Evolutionary conservation across 2,888 invertebrate genomes (phyloP).

Genomic region (Chymomyza fuscimana): DNA sequence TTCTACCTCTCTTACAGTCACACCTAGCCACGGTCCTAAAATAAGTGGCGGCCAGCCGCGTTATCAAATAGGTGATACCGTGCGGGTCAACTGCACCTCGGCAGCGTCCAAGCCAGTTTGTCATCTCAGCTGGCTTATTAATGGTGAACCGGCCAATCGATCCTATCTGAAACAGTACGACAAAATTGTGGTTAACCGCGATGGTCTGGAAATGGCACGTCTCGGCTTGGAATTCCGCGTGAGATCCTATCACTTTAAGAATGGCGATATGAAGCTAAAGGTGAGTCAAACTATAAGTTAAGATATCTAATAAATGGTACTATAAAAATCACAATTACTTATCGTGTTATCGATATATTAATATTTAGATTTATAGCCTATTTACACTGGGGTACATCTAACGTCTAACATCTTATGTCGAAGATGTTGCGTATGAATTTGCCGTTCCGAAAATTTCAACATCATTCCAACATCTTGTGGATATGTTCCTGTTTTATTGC

Average conservation of each 20-base stretch:
- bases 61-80: slow-evolving; percentile 90
- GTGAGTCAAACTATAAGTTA: slow-evolving; percentile 70
- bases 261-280: slow-evolving; percentile 92
- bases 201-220: slow-evolving; percentile 87
- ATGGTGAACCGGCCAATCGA: slow-evolving; percentile 87
- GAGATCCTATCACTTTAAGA: slow-evolving; percentile 88
- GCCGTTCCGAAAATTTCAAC: no score
- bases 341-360: no score
- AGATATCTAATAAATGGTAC: no score
- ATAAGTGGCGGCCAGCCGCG: slow-evolving; percentile 89
- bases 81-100: slow-evolving; percentile 92
- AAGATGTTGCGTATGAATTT: no score
- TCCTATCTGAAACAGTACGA: slow-evolving; percentile 81
- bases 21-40: slow-evolving; percentile 89
- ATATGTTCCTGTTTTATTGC: no score
- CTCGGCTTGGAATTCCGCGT: slow-evolving; percentile 90
- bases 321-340: no score
- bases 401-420: no score
- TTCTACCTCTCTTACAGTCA: slow-evolving; percentile 81
- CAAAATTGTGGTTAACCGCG: slow-evolving; percentile 81
- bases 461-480: no score
- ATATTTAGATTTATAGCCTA: no score
- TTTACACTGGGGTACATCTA: no score
- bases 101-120: slow-evolving; percentile 91
- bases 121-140: slow-evolving; percentile 91